Evolutionary conservation across 1,140 invertebrate species (phyloP).

Genomic region (Gerris buenoi): DNA sequence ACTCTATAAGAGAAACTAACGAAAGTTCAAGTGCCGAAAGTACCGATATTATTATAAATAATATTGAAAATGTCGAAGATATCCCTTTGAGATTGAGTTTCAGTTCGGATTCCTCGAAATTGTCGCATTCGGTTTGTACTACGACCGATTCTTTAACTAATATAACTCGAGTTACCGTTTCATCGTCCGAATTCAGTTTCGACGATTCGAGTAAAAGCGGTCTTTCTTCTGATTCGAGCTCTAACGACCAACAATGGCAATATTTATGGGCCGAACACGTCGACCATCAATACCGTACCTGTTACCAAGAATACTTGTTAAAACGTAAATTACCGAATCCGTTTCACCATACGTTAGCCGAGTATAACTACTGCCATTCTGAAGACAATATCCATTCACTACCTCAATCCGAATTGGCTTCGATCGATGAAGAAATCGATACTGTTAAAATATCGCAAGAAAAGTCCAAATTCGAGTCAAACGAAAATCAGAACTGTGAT

Average conservation of each 20-base stretch:
- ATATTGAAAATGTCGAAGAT: conserved; percentile 26
- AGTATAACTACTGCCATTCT: not conserved
- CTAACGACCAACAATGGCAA: conserved; percentile 13
- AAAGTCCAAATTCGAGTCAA: too few species aligned
- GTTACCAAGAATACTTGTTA: conserved; percentile 5
- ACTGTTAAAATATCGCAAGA: too few species aligned
- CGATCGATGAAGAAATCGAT: not conserved
- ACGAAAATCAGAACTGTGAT: too few species aligned
- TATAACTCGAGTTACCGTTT: conserved; percentile 50
- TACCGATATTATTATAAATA: conserved; percentile 22
- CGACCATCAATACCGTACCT: conserved; percentile 7
- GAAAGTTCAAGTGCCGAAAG: conserved; percentile 21
- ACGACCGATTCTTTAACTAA: conserved; percentile 61
- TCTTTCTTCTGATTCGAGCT: conserved; percentile 17
- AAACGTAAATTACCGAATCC: not conserved
- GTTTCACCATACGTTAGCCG: not conserved
- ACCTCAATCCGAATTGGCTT: not conserved
- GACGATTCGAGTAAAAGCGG: conserved; percentile 17
- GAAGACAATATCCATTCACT: not conserved
- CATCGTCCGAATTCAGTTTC: conserved; percentile 43
- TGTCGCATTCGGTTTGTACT: conserved; percentile 33
- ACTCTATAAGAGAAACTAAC: conserved; percentile 27
- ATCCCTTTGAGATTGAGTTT: conserved; percentile 33
- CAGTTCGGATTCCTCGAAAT: conserved; percentile 38
- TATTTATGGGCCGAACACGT: conserved; percentile 12